phyloP scores from a whole-genome alignment of 2,113 vertebrate genomes.

The Atlantisia rogersi region DNA sequence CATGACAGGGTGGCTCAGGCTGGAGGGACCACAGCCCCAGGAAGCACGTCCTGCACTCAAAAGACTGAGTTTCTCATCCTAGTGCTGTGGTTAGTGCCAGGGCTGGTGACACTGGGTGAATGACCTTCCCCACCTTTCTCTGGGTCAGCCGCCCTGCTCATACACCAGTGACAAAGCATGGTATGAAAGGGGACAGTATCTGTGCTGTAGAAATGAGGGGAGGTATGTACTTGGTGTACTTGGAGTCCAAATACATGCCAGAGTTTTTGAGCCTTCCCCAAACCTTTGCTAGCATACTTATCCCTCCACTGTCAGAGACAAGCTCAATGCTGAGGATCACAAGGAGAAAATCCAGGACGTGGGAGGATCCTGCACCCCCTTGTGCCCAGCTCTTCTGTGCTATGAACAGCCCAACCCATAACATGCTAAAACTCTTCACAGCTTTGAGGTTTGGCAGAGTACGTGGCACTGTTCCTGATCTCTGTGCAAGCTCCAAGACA shows the following conservation, averaged over 20 bases:
- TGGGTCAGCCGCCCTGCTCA: fast-evolving
- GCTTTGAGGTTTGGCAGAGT: not conserved
- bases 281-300: not conserved
- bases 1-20: fast-evolving
- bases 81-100: fast-evolving
- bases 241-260: not conserved
- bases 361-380: not conserved
- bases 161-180: not conserved
- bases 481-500: not conserved
- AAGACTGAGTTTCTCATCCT: not conserved
- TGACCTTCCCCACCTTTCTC: fast-evolving
- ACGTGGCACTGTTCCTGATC: not conserved
- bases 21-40: not conserved
- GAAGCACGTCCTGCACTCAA: fast-evolving
- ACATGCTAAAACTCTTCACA: not conserved
- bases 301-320: not conserved
- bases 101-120: not conserved
- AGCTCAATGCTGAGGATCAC: fast-evolving
- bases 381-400: not conserved
- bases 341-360: not conserved
- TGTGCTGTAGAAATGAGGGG: not conserved
- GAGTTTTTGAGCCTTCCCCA: not conserved
- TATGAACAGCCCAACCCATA: not conserved
- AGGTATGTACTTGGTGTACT: not conserved
- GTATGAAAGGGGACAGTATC: not conserved